Evolutionary conservation across 2,113 vertebrate genomes (phyloP), one percentile per base, ranked within the genome.

Genomic region (Theristicus caerulescens): DNA sequence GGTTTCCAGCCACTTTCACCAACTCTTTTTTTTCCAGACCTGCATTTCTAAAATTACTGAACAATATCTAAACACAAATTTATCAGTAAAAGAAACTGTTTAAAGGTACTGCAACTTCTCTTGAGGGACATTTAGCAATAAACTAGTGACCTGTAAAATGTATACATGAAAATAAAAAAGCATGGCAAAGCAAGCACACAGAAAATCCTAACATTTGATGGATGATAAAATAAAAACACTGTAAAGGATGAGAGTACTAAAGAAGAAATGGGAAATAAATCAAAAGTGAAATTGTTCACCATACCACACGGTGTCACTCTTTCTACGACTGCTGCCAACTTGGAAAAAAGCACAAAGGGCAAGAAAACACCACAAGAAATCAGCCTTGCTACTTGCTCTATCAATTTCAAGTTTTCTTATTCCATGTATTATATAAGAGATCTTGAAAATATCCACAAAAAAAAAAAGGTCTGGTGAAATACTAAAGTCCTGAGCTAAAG

Each of bases 301-400:
- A 66, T 73, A 90, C 90, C 96, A 95, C 96, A 93, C 0, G 55
- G 82, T 90, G 94, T 93, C 96, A 88, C 78, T 73, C 80, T 93
- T 46, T 65, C 74, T 87, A 32, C 66, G 83, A 61, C 19, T 11
- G 34, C 29, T 78, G 34, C 16, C 34, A 82, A 38, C 46, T 79
- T 73, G 19, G 13, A 47, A 65, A 87, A 64, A 88, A 21, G 10
- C 34, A 59, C 29, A 36, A 59, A 67, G 20, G 38, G 73, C 34
- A 57, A 44, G 46, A 78, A 71, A 87, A 64, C 0, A 6, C 3
- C 16, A 19, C 1, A 16, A 72, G 32, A 72, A 80, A 14, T 14
- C 34, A 88, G 18, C n/a, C 25, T 54, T 52, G n/a, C 19, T 80
- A 77, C 26, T 52, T 77, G 13, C 29, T 80, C 24, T 61, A 82